Base-by-base conservation (phyloP, 2,888 invertebrate genomes). In the Watsonalla cultraria region DNA sequence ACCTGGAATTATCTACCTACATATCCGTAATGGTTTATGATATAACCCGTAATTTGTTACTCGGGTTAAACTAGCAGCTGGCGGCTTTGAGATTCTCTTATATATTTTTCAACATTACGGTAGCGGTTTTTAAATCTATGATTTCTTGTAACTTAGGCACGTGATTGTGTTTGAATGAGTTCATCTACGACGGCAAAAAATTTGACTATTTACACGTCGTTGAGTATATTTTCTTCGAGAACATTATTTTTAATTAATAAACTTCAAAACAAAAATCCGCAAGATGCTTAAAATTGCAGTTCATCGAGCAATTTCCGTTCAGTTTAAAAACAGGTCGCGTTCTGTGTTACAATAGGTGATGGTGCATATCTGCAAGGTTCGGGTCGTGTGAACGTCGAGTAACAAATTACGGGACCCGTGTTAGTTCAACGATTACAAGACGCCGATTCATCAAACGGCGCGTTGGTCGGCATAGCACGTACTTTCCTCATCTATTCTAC, bases 391-490 rank as follows among this genome's bases (percentile, higher is more conserved):
- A 78, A 79, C 75, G 74, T 70, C 69, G 70, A 62, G 64, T 74
- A 83, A 84, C 86, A 88, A 86, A 84, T 87, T 79, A 84, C 79
- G 65, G 73, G 77, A 78, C 78, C 79, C 80, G 80, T 86, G 86
- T 86, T 82, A 86, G 84, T 82, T 76, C 77, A 77, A 71, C 86
- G 86, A 89, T 88, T 88, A 87, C 87, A 87, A 86, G 85, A 76
- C 76, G 78, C 68, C 84, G 83, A 88, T 89, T 85, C 84, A 86
- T 89, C 88, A 88, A 76, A 65, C 72, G 62, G 67, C 74, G 74
- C 78, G 78, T 73, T 74, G 74, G 72, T 70, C 69, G 71, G 75
- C 78, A 74, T 67, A 73, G 84, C 88, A 90, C 89, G 89, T 89
- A 81, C 72, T 80, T 68, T 72, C 68, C 76, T 77, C 87, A 87